Percentiles rank a stretch among this genome's conserved stretches.
Conservation (phyloP, 2,888 invertebrate genomes). For the Agriotes lineatus region DNA sequence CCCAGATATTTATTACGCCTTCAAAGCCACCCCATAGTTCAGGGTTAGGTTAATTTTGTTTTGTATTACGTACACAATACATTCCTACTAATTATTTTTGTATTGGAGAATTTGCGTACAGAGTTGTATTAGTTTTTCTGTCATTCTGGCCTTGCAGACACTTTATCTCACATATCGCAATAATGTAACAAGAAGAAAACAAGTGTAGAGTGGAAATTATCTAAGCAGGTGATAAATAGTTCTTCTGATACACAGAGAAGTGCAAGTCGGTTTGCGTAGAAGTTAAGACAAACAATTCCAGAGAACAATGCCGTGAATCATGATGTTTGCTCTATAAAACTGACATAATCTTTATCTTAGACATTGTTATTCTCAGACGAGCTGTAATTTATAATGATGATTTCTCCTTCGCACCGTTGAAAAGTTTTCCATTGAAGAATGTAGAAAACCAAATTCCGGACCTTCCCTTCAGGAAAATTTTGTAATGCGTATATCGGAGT, state of each 20-base stretch:
- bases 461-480: no score
- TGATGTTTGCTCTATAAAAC: conserved; percentile 31
- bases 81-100: no score
- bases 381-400: not conserved
- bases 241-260: conserved; percentile 22
- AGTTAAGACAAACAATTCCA: conserved; percentile 32
- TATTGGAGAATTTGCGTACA: no score
- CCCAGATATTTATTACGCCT: conserved; percentile 33
- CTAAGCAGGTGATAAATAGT: not conserved
- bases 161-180: no score
- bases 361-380: conserved; percentile 8
- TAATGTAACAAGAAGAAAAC: no score
- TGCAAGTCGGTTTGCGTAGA: conserved; percentile 26
- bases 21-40: not conserved
- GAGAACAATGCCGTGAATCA: conserved; percentile 39
- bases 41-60: not conserved
- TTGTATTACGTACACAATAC: no score
- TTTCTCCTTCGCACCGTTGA: not conserved
- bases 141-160: no score
- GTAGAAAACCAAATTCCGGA: no score
- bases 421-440: not conserved
- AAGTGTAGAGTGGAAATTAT: conserved; percentile 9
- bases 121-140: no score
- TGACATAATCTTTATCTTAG: conserved; percentile 24
- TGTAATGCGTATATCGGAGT: no score